Base-by-base conservation (phyloP, 1,140 invertebrate genomes). In the Anthonomus grandis region DNA sequence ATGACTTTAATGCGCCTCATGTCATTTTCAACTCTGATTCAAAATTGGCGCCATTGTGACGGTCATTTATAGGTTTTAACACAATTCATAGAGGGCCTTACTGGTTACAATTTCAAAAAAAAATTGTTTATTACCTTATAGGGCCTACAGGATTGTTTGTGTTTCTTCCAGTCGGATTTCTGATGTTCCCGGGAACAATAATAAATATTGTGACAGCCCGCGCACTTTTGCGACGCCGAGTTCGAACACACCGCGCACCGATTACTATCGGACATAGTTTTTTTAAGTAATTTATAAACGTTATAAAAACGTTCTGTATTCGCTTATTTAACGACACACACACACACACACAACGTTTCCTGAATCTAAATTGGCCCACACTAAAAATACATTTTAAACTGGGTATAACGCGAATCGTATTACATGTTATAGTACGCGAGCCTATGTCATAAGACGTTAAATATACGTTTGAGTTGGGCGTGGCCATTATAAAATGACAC, bases 171-270 rank as follows among this genome's bases (percentile, higher is more conserved):
- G 18, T 56, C 64, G 4, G 23, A 36, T 37, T 58, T 68, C 45
- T 72, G 70, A 34, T 72, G 70, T 19, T 70, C 59, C 53, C 81
- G 81, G 18, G 80, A 79, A 73, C 88, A 91, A 70, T 90, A 91
- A 63, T 80, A 81, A 2, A 86, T 82, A 12, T 13, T 49, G 46
- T 65, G 62, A 34, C 68, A 70, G 5, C 62, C 59, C 2, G 62
- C 57, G 19, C 68, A 70, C 51, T 63, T 67, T 50, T 70, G 66
- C 9, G 13, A 46, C 4, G 68, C 67, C 21, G 60, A 45, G 34
- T 64, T 67, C 52, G 64, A 39, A 38, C 68, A 70, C 18, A 66
- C 36, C 25, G 54, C 62, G 41, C 67, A 69, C 23, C 17, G 25
- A 2, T 50, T 45, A 12, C 39, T 50, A 37, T 63, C 52, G 5